These are phyloP conservation scores for Notolepis coatsorum DNA, from an alignment of 2,797 vertebrate genomes.

Conservation along the genomic window DNA sequence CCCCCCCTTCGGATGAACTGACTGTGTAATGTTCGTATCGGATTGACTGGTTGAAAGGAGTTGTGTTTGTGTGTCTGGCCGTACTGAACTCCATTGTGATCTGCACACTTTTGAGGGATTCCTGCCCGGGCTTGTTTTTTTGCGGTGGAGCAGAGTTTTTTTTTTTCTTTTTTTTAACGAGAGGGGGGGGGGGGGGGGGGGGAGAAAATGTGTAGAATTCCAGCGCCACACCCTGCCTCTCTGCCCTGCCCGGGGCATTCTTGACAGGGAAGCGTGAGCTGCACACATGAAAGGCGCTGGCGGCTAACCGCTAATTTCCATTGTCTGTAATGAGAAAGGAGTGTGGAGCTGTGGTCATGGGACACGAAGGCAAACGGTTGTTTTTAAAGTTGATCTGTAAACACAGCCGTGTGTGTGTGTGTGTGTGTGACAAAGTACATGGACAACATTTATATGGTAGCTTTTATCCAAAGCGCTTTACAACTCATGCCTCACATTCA, in stretches of 20 bases:
- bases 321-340: conserved; percentile 23
- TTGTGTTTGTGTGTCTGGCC: conserved; percentile 22
- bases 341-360: conserved; percentile 36
- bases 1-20: conserved; percentile 37
- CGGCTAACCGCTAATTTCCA: conserved; percentile 63
- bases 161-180: no score
- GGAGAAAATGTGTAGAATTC: conserved; percentile 72
- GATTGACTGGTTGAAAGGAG: conserved; percentile 8
- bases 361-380: conserved; percentile 37
- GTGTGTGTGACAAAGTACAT: neutral
- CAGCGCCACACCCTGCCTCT: conserved; percentile 59
- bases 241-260: conserved; percentile 47
- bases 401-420: neutral
- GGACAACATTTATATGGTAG: no score
- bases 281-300: conserved; percentile 51
- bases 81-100: conserved; percentile 46
- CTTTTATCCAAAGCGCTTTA: no score
- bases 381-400: conserved; percentile 42
- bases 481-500: no score
- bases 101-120: conserved; percentile 27
- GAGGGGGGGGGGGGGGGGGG: conserved; percentile 30
- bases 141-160: conserved; percentile 14
- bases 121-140: conserved; percentile 70
- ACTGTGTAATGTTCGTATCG: conserved; percentile 49
- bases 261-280: conserved; percentile 30